Percentiles rank a stretch among this genome's conserved stretches.
These are phyloP conservation scores for Tetraodon nigroviridis DNA, from an alignment of 2,113 vertebrate species.

Conservation along the genomic window DNA sequence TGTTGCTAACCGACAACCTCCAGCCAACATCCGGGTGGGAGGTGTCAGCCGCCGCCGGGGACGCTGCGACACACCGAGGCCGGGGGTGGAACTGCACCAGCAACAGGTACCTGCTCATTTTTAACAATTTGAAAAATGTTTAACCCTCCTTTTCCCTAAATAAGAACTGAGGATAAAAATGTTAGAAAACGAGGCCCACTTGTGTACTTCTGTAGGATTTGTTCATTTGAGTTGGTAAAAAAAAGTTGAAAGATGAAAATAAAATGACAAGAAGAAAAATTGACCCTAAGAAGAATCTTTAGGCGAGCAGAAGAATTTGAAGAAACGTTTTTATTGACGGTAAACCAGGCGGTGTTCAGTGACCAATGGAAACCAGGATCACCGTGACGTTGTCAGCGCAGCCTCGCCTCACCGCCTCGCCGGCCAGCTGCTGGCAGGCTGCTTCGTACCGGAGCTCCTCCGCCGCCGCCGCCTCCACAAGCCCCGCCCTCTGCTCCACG, in stretches of 20 bases:
- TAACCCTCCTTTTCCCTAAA: too few species aligned
- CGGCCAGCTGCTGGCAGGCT: slow-evolving; percentile 86
- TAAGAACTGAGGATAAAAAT: too few species aligned
- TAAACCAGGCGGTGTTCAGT: slow-evolving; percentile 61
- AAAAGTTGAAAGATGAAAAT: too few species aligned
- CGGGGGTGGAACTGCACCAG: slow-evolving; percentile 4
- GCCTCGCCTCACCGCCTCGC: slow-evolving; percentile 88
- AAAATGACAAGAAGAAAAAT: too few species aligned
- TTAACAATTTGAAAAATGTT: too few species aligned
- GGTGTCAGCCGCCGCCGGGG: neutral
- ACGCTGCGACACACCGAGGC: neutral
- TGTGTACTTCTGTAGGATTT: too few species aligned
- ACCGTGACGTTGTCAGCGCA: slow-evolving; percentile 95
- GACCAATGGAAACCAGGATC: slow-evolving; percentile 82
- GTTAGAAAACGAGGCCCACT: too few species aligned
- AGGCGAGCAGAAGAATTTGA: slow-evolving; percentile 6
- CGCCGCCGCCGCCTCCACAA: slow-evolving; percentile 64
- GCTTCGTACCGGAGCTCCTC: slow-evolving; percentile 76
- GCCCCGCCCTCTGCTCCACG: slow-evolving; percentile 55
- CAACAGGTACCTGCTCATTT: too few species aligned
- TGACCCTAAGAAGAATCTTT: neutral
- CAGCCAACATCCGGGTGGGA: slow-evolving; percentile 22
- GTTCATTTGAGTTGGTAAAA: too few species aligned
- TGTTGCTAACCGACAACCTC: slow-evolving; percentile 27
- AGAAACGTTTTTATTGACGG: slow-evolving; percentile 37